These are phyloP conservation scores for Centrocercus urophasianus DNA, from an alignment of 2,113 vertebrate species.

Conservation along the genomic window DNA sequence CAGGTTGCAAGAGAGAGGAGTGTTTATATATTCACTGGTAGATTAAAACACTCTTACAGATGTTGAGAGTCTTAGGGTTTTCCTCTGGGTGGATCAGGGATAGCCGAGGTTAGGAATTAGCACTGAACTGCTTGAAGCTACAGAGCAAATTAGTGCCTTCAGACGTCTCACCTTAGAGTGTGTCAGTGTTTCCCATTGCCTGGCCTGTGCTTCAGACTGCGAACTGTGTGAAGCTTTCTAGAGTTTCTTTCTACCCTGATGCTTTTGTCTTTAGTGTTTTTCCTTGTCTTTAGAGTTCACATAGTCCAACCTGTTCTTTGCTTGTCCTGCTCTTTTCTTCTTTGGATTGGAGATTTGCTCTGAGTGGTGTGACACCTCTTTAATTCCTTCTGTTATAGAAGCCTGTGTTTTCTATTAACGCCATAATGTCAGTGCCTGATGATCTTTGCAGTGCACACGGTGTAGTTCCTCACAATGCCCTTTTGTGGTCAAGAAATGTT, in stretches of 20 bases:
- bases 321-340: neutral
- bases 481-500: neutral
- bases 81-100: neutral
- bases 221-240: neutral
- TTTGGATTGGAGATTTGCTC: neutral
- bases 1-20: neutral
- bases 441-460: neutral
- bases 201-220: neutral
- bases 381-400: neutral
- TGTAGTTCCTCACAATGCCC: neutral
- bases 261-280: neutral
- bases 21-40: neutral
- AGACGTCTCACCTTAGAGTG: neutral
- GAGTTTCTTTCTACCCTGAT: neutral
- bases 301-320: neutral
- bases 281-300: neutral
- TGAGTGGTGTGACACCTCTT: fast-evolving
- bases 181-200: neutral
- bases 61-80: neutral
- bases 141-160: neutral
- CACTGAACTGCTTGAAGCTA: neutral
- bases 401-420: neutral
- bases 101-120: neutral
- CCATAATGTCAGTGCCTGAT: neutral
- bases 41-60: neutral